Evolutionary conservation across 2,888 invertebrate species (phyloP), one percentile per base, ranked within the genome.

Genomic region (Drosophila affinis): DNA sequence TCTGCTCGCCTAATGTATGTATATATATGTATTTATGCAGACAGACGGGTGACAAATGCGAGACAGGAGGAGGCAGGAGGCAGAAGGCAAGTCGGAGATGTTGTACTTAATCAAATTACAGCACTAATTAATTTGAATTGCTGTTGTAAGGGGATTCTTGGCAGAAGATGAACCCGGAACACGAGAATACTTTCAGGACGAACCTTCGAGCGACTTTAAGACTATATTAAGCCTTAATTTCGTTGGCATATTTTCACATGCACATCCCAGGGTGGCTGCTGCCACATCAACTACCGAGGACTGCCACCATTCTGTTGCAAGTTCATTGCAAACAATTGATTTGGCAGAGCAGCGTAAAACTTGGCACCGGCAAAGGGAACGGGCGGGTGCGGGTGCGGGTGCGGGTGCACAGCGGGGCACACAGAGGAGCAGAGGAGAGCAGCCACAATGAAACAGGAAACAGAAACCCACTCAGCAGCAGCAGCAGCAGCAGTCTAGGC

Each of bases 251-350:
- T 39, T 68, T 27, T 47, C 17, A 44, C 21, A 9, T 53, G 10
- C 27, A 32, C 47, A 56, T 67, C 44, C n/a, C 44, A 47, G n/a
- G 59, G 55, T 49, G 21, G 44, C 18, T 27, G 67, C 70, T 72
- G 81, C 56, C 68, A 69, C 14, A 34, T 39, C 14, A 14, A 14
- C 39, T n/a, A 7, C 39, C 14, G 3, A n/a, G 39, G 7, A 68
- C 55, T 64, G 58, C 62, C 56, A 62, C 34, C 73, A 65, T 63
- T 62, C 75, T 68, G 77, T 63, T 77, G 81, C 87, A 85, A 85
- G 89, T 85, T 85, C 89, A 85, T 88, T 87, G 87, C 85, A 85
- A 88, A 88, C 89, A 85, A 85, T 85, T 85, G 89, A 85, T 85
- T 85, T 87, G 87, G 75, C 81, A 88, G 88, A 88, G 71, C 77